Conservation (phyloP, 2,888 invertebrate species). For the Pristionchus arcanus region DNA sequence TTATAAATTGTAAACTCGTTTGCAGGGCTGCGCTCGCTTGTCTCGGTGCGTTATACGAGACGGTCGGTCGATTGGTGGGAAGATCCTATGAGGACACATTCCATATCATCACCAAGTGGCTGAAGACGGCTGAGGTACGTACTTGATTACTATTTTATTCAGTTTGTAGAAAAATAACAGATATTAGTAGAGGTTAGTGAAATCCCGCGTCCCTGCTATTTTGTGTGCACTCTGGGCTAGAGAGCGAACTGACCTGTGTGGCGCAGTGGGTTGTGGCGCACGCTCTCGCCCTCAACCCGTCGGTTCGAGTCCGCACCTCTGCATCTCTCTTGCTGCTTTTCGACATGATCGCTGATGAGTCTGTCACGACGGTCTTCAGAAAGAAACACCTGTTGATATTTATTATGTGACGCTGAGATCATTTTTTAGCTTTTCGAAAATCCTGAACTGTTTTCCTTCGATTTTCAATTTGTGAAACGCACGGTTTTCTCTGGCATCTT, state of each 20-base stretch:
- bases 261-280: slow-evolving; percentile 25
- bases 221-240: neutral
- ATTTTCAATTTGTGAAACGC: neutral
- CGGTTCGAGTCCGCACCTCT: slow-evolving; percentile 48
- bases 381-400: slow-evolving; percentile 54
- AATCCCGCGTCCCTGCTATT: neutral
- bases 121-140: slow-evolving; percentile 89
- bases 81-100: slow-evolving; percentile 98
- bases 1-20: slow-evolving; percentile 35
- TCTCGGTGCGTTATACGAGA: slow-evolving; percentile 95
- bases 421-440: slow-evolving; percentile 15
- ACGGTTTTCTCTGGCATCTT: neutral
- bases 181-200: neutral
- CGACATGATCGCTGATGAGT: slow-evolving; percentile 54
- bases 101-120: slow-evolving; percentile 90
- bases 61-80: slow-evolving; percentile 98
- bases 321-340: slow-evolving; percentile 6
- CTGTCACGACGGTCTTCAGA: slow-evolving; percentile 58
- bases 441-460: neutral
- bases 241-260: neutral
- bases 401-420: slow-evolving; percentile 55
- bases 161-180: neutral
- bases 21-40: slow-evolving; percentile 94
- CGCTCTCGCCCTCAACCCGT: neutral
- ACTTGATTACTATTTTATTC: neutral